Evolutionary conservation across 1,140 invertebrate genomes (phyloP).

Genomic region (Drosophila mayri): DNA sequence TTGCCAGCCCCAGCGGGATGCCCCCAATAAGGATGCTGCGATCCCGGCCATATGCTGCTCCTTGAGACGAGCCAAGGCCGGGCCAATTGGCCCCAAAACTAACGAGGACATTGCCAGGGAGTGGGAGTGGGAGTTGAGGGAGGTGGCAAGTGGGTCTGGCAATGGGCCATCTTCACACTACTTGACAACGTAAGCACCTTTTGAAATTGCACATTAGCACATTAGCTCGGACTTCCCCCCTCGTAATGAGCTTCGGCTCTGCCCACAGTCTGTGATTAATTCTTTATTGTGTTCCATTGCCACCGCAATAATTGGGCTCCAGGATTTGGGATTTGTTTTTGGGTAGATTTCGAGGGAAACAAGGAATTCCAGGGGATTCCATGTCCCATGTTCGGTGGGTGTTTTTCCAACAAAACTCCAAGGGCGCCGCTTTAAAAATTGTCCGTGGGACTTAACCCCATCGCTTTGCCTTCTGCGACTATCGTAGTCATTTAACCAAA

Average conservation of each 20-base stretch:
- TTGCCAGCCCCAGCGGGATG: constrained; percentile 37
- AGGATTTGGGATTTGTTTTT: constrained; percentile 19
- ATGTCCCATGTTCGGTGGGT: neutral
- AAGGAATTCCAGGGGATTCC: constrained; percentile 3
- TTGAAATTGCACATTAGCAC: constrained; percentile 80
- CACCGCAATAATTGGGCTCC: constrained; percentile 43
- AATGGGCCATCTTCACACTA: constrained; percentile 75
- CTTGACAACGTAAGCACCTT: constrained; percentile 84
- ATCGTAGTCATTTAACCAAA: constrained; percentile 82
- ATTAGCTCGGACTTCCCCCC: constrained; percentile 54
- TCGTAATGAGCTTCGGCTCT: constrained; percentile 35
- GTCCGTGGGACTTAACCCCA: neutral
- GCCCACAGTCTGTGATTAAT: constrained; percentile 69
- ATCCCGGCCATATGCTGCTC: constrained; percentile 68
- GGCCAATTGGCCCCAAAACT: constrained; percentile 59
- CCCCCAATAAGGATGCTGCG: constrained; percentile 10
- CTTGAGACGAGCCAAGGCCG: constrained; percentile 36
- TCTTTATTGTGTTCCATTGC: constrained; percentile 62
- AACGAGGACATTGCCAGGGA: neutral
- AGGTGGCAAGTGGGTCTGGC: constrained; percentile 8
- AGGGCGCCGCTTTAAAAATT: constrained; percentile 24
- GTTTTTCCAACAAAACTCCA: constrained; percentile 61
- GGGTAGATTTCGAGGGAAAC: constrained; percentile 6
- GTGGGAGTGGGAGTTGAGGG: neutral
- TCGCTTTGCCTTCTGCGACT: constrained; percentile 27